Conservation (phyloP, 2,797 vertebrate species). For the Acrossocheilus wenchowensis region DNA sequence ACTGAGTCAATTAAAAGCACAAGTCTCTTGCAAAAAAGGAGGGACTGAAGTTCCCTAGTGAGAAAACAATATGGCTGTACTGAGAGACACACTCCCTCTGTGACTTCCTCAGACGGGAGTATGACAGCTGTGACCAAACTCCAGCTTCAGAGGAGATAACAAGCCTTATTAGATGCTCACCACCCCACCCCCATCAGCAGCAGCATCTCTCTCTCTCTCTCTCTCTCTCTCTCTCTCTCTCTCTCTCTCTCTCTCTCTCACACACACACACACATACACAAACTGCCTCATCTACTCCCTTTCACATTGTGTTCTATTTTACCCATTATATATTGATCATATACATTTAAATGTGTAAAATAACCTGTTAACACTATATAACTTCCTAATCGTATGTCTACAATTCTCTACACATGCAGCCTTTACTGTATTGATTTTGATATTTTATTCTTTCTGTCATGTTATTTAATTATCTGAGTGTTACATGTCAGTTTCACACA, state of each 20-base stretch:
- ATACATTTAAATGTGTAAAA: neutral
- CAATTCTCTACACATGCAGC: neutral
- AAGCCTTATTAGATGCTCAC: slow-evolving; percentile 72
- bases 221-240: slow-evolving; percentile 2
- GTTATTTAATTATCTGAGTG: neutral
- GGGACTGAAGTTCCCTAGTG: slow-evolving; percentile 74
- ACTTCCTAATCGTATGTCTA: neutral
- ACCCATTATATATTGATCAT: neutral
- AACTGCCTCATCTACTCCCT: too few relatives aligned
- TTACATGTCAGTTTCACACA: neutral
- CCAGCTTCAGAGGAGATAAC: slow-evolving; percentile 76
- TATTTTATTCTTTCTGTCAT: neutral
- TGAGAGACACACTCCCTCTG: slow-evolving; percentile 72
- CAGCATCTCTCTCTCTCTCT: slow-evolving; percentile 9
- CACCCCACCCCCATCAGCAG: slow-evolving; percentile 55
- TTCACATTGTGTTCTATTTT: neutral
- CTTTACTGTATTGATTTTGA: neutral
- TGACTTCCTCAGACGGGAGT: slow-evolving; percentile 75
- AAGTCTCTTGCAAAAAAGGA: slow-evolving; percentile 74
- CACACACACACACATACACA: slow-evolving; percentile 40
- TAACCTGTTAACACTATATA: neutral
- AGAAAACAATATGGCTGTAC: slow-evolving; percentile 77
- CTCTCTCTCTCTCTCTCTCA: neutral
- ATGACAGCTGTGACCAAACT: slow-evolving; percentile 82
- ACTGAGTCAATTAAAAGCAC: slow-evolving; percentile 79